Base-by-base conservation (phyloP, 2,113 vertebrate genomes). In the Pionites leucogaster region DNA sequence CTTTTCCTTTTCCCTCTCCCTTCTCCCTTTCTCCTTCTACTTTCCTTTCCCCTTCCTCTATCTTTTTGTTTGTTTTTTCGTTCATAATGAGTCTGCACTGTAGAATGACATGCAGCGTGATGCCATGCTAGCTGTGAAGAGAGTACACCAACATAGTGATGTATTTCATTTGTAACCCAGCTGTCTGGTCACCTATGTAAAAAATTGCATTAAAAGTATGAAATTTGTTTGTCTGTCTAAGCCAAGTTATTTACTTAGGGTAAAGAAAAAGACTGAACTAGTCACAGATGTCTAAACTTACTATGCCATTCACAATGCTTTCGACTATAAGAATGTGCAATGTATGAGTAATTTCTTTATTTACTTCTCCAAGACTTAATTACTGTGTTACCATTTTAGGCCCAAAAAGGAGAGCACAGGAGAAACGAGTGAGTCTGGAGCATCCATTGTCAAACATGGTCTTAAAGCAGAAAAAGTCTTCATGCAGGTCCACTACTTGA, bases 401-500 rank as follows among this genome's bases (percentile, higher is more conserved):
- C 99, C 99, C 20, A 99, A 98, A 97, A 99, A 98, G 98, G 99
- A 99, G 71, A 98, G 95, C 72, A 99, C 99, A 7, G 99, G 99
- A 90, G 97, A 98, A 63, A 42, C 97, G 60, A 99, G 97, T 68
- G 98, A 99, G 47, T 99, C 99, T 11, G 99, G 99, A 90, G 98
- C 99, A 33, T 99, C 98, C 31, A 46, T 98, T 23, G 97, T 99
- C 69, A 99, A 99, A 97, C 98, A 99, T 22, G 99, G 99, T 75
- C 99, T 99, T 91, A 99, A 99, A 96, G 98, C 99, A 37, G 99
- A 98, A 94, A 99, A 99, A 97, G 91, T 90, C 77, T 99, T 99
- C 97, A 98, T 99, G 99, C 99, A 99, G 85, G 98, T 99, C 75
- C 99, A 99, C 97, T 99, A 99, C 94, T 98, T 99, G 92, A 99